Conservation (phyloP, 1,140 invertebrate genomes). For the Lasioglossum baleicum region DNA sequence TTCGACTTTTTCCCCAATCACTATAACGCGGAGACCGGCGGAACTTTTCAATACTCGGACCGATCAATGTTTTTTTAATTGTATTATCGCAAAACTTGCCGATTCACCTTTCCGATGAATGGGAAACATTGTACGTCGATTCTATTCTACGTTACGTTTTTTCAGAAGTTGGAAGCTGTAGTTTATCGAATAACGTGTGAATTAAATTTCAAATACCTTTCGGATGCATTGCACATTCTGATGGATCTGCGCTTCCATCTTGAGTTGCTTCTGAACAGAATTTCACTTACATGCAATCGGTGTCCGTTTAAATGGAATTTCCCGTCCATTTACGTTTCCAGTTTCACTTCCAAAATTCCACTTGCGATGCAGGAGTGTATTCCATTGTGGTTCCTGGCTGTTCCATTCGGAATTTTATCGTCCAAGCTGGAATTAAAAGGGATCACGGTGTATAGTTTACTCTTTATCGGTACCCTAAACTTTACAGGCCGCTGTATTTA, state of each 20-base stretch:
- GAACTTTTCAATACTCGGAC: no score
- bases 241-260: background rate
- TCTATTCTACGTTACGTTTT: no score
- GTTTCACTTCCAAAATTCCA: background rate
- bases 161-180: no score
- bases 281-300: background rate
- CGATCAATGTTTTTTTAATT: no score
- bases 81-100: no score
- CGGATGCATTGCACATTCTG: no score
- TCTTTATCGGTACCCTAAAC: background rate
- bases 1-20: background rate
- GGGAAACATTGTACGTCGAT: no score
- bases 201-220: no score
- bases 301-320: background rate
- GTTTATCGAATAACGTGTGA: no score
- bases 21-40: no score
- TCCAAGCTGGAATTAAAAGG: no score
- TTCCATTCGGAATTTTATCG: background rate
- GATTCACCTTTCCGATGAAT: no score
- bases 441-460: background rate
- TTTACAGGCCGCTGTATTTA: background rate
- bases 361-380: background rate
- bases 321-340: conserved; percentile 1
- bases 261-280: background rate
- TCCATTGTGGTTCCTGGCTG: background rate